These are phyloP conservation scores for Mythimna impura DNA, from an alignment of 2,888 invertebrate genomes.

Conservation along the genomic window DNA sequence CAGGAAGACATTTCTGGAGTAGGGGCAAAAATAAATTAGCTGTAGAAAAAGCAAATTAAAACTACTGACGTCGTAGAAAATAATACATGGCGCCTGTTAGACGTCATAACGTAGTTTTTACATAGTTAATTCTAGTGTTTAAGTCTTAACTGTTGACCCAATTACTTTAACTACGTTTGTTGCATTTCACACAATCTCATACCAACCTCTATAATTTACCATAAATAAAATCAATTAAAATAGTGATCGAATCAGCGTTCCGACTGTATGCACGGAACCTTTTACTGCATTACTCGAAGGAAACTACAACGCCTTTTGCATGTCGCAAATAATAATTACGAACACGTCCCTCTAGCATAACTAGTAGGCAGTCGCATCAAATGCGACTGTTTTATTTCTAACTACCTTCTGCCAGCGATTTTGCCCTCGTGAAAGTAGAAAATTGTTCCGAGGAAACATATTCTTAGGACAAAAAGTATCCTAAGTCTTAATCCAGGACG, in stretches of 20 bases:
- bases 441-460: no score
- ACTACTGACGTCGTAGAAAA: background rate
- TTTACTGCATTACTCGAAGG: conserved; percentile 34
- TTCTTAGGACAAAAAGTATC: no score
- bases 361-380: conserved; percentile 1
- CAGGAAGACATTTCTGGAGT: no score
- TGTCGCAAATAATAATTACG: conserved; percentile 69
- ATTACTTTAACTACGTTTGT: background rate
- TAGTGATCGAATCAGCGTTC: conserved; percentile 4
- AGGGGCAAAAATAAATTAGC: no score
- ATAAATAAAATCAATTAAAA: conserved; percentile 23
- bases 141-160: background rate
- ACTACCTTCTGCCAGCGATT: no score
- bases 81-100: background rate
- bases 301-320: conserved; percentile 72
- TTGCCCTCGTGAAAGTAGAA: no score
- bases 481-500: no score
- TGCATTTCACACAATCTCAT: background rate
- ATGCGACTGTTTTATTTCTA: background rate
- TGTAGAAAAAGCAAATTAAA: no score
- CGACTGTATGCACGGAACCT: conserved; percentile 22
- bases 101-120: background rate
- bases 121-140: background rate
- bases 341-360: conserved; percentile 14
- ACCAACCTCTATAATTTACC: background rate